Base-by-base conservation (phyloP, 2,888 invertebrate genomes). In the Coleophora flavipennella region DNA sequence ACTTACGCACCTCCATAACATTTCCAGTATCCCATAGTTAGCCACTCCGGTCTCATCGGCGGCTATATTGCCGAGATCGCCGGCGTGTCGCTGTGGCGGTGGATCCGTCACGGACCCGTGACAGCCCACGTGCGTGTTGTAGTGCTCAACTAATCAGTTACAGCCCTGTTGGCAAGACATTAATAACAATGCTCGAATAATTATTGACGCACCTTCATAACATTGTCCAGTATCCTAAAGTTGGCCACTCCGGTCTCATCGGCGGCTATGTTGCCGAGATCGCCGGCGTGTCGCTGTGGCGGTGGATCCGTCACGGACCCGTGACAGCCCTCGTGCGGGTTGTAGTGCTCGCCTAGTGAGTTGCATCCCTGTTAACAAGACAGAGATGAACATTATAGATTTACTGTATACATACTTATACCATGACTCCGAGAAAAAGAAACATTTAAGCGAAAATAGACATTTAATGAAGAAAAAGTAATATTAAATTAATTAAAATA, bases 301-400 rank as follows among this genome's bases (percentile, higher is more conserved):
- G 57, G 67, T 45, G 92, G 90, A 39, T 72, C 80, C 0, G 36
- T 39, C 0, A 96, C 96, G 3, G 88, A 92, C 14, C 95, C 97
- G 67, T 98, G 97, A 0, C 90, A 89, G 35, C 87, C 85, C 11
- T 81, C 61, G 1, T 26, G 13, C 0, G 97, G 97, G 79, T 98
- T 97, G 72, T 92, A 98, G 71, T 97, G 97, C 0, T 91, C 87
- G 0, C 97, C 97, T 41, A 97, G 93, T 28, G 95, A 94, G 11
- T 88, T 90, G 67, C 98, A 98, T 0, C 95, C 95, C 83, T 97
- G 92, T 10, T 33, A 29, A 12, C 9, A 36, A 25, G 13, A 32
- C 12, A 20, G n/a, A 7, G 9, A 29, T 9, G n/a, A n/a, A 20
- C 3, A 20, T 20, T 20, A 20, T 4, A 20, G 20, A 6, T 20